Evolutionary conservation across 35 echinoderm and acorn worm species (phyloP), one percentile per base, ranked within the genome.

Genomic region (Eucidaris tribuloides): DNA sequence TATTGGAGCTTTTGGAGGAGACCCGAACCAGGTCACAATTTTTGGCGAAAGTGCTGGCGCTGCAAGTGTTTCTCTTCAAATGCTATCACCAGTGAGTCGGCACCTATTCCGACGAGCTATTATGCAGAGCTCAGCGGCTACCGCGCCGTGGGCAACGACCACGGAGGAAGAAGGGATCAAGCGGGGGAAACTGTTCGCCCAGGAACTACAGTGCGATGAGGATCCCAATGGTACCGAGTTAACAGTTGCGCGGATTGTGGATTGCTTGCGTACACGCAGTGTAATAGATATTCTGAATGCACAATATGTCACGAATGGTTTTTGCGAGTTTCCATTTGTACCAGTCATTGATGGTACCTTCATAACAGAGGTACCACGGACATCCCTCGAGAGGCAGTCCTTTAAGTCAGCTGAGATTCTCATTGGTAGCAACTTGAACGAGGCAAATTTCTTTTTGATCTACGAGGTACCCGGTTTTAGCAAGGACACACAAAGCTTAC

Each of bases 1-100:
- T 63, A 97, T 97, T 42, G 78, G 17, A 4, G 48, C 46, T 57
- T 98, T 98, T 61, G 95, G 95, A 28, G 95, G 95, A 19, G 76
- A 98, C 45, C 65, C 77, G 2, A 77, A 86, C 4, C 62, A 78
- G 24, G 90, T 98, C 1, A 98, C 95, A 1, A 27, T 98, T 11
- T 98, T 98, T 81, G 81, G 85, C 4, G 95, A 98, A 79, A 98
- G 95, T 83, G 95, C 95, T 13, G 95, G 95, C 5, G 58, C 95
- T 5, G 95, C 90, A 40, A 98, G 95, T 78, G 81, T 93, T 15
- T 52, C 76, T 29, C 80, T 93, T 20, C 95, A 98, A 17, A 81
- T 98, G 65, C 23, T 93, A 11, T 98, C 95, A 5, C 82, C 78
- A 11, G 19, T 77, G 30, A 93, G 90, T 71, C 66, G 79, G 22